Percentiles rank a stretch among this genome's conserved stretches.
These are phyloP conservation scores for Eristalis pertinax DNA, from an alignment of 2,888 invertebrate genomes.

Conservation along the genomic window DNA sequence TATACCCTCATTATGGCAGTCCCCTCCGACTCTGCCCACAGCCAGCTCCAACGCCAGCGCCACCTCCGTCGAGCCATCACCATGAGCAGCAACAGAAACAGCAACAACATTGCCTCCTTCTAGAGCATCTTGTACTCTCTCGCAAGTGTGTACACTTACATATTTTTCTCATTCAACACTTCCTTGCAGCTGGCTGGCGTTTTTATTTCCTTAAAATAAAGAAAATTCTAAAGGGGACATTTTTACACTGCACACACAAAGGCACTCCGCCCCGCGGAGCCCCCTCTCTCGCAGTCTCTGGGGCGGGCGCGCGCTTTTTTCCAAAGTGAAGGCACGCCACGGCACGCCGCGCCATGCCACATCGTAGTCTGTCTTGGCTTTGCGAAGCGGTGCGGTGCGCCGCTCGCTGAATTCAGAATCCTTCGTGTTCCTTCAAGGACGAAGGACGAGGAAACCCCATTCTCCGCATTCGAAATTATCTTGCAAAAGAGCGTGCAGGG, in stretches of 20 bases:
- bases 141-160: slow-evolving; percentile 64
- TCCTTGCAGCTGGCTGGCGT: slow-evolving; percentile 70
- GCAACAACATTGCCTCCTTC: not conserved
- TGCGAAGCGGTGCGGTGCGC: slow-evolving; percentile 36
- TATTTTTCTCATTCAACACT: slow-evolving; percentile 66
- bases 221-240: slow-evolving; percentile 66
- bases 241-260: slow-evolving; percentile 69
- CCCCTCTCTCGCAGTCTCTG: not conserved
- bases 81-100: not conserved
- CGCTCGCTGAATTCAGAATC: slow-evolving; percentile 39
- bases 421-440: slow-evolving; percentile 49
- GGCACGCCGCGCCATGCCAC: not conserved
- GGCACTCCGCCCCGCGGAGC: not conserved
- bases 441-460: slow-evolving; percentile 38
- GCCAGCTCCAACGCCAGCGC: not conserved
- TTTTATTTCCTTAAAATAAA: slow-evolving; percentile 72
- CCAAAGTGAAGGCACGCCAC: not conserved
- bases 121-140: slow-evolving; percentile 39
- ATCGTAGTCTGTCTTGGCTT: slow-evolving; percentile 23
- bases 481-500: slow-evolving; percentile 57
- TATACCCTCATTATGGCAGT: slow-evolving; percentile 67
- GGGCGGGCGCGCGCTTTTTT: not conserved
- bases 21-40: slow-evolving; percentile 12
- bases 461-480: slow-evolving; percentile 57
- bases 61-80: not conserved